These are phyloP conservation scores for Strongylocentrotus purpuratus DNA, from an alignment of 35 echinoderm and acorn worm genomes.

Conservation along the genomic window DNA sequence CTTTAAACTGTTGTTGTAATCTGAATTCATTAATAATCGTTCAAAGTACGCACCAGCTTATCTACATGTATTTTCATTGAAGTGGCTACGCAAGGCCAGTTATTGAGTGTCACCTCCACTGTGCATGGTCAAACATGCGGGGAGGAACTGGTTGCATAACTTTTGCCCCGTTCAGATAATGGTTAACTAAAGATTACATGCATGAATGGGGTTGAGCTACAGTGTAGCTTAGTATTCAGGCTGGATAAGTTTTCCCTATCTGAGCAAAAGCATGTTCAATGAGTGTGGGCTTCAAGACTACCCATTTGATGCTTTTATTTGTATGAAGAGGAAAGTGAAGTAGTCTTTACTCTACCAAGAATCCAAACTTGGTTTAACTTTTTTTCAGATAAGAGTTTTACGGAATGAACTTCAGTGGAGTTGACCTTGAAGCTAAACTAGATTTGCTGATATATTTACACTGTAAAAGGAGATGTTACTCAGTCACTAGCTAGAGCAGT, in stretches of 20 bases:
- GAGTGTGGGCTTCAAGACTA: not conserved
- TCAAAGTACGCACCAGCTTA: too few relatives aligned
- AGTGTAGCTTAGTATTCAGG: not conserved
- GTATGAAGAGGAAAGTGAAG: not conserved
- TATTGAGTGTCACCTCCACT: not conserved
- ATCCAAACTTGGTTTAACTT: not conserved
- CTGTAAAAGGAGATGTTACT: not conserved
- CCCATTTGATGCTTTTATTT: not conserved
- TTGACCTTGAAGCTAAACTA: not conserved
- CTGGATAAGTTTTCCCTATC: not conserved
- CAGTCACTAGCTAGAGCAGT: not conserved
- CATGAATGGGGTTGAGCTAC: not conserved
- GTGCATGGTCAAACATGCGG: not conserved
- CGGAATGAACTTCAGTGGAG: not conserved
- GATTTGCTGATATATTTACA: not conserved
- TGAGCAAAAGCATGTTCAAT: not conserved
- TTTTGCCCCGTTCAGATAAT: not conserved
- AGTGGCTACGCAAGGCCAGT: too few relatives aligned
- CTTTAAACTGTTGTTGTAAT: too few relatives aligned
- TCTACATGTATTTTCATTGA: too few relatives aligned
- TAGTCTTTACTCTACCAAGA: not conserved
- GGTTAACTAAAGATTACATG: not conserved
- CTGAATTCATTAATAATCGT: too few relatives aligned
- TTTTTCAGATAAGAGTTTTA: not conserved
- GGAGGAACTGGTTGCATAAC: not conserved